Evolutionary conservation across 2,888 invertebrate genomes (phyloP), one percentile per base, ranked within the genome.

Genomic region (Epinotia demarniana): DNA sequence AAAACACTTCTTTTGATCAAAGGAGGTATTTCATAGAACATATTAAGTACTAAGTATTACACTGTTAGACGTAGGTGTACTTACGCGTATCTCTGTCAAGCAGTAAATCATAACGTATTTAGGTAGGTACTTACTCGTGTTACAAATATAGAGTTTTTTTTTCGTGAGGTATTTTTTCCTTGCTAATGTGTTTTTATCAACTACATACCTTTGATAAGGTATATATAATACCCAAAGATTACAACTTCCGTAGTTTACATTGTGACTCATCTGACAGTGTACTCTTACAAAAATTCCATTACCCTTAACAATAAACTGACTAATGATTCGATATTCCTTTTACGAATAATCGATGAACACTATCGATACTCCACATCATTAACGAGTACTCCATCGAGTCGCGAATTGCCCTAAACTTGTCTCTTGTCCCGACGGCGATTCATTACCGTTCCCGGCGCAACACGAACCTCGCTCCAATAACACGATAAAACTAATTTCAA

Each of bases 391-490:
- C 83, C 83, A 86, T 83, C 86, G 84, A 87, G 84, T 85, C 85
- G 86, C 85, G 87, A 89, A 89, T 89, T 88, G 86, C 86, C 84
- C 84, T 86, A 87, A 88, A 92, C 90, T 90, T 90, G 92, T 90
- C 89, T 88, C 87, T 84, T 87, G 87, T 83, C 86, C 86, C 87
- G 86, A 86, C 88, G 88, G 85, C 92, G 91, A 94, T 94, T 92
- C 92, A 93, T 93, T 93, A 93, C 89, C 91, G 81, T 89, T 90
- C 86, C 89, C 90, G 89, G 89, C 90, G 84, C 83, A 86, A 89
- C 86, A 85, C 85, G 87, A 88, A 90, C 88, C 87, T 87, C 88
- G 86, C 87, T 89, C 85, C 81, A 79, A 73, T 71, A 46, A 16
- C 64, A 77, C 67, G 19, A 55, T 43, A 74, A 62, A 9, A 3